Conservation (phyloP, 2,888 invertebrate genomes). For the Altica lythri region DNA sequence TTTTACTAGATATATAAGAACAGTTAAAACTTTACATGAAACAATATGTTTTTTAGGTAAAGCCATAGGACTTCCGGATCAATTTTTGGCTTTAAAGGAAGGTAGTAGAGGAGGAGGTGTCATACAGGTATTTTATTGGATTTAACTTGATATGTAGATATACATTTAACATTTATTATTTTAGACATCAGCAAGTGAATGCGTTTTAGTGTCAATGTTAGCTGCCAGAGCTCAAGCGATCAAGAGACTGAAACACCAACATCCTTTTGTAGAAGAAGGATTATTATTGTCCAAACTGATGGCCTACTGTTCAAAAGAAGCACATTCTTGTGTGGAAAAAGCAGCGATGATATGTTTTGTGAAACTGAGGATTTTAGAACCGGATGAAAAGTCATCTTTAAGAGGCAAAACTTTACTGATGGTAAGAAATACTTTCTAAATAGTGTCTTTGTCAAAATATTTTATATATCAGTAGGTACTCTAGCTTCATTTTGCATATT, state of each 20-base stretch:
- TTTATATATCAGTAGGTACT: no score
- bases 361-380: conserved; percentile 85
- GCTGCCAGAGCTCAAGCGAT: conserved; percentile 91
- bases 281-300: conserved; percentile 88
- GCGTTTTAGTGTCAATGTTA: conserved; percentile 88
- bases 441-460: neutral
- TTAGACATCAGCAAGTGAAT: conserved; percentile 95
- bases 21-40: no score
- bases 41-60: no score
- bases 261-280: conserved; percentile 88
- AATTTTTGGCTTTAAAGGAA: conserved; percentile 82
- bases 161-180: neutral
- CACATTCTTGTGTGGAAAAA: conserved; percentile 92
- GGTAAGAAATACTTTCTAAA: conserved; percentile 62
- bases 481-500: no score
- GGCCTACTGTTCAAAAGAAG: conserved; percentile 89
- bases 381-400: conserved; percentile 81
- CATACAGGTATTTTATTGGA: conserved; percentile 71
- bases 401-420: conserved; percentile 79
- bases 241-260: conserved; percentile 80
- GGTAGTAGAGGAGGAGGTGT: conserved; percentile 92
- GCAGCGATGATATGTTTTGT: conserved; percentile 94
- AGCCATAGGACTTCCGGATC: conserved; percentile 89
- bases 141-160: neutral
- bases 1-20: no score